These are phyloP conservation scores for Dryobotodes eremita DNA, from an alignment of 2,888 invertebrate genomes.

Conservation along the genomic window DNA sequence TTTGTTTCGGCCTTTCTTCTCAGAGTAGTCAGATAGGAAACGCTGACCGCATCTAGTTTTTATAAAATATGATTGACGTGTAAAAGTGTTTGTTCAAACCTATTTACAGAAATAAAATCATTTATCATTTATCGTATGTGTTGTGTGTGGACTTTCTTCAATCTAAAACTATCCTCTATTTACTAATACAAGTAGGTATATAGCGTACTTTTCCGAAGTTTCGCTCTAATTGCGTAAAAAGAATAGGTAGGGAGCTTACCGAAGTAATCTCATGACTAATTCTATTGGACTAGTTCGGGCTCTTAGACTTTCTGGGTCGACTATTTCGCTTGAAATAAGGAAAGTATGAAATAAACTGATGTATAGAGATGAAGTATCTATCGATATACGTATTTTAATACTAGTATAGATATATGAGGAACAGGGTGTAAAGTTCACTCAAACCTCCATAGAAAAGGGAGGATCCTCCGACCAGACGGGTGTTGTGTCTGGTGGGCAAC, in stretches of 20 bases:
- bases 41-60: too few species aligned
- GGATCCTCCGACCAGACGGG: too few species aligned
- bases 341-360: not conserved
- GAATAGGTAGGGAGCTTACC: constrained; percentile 30
- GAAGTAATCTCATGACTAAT: constrained; percentile 42
- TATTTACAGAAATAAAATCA: too few species aligned
- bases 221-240: constrained; percentile 29
- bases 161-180: not conserved
- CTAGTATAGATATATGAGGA: too few species aligned
- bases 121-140: too few species aligned
- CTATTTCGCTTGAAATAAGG: constrained; percentile 21
- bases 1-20: too few species aligned
- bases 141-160: not conserved
- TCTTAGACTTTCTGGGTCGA: constrained; percentile 23
- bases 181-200: constrained; percentile 13
- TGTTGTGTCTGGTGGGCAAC: too few species aligned
- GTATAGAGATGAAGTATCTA: not conserved
- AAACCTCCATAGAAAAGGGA: too few species aligned
- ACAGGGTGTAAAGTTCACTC: too few species aligned
- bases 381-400: not conserved
- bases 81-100: too few species aligned
- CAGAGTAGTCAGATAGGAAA: too few species aligned
- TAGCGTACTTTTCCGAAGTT: not conserved
- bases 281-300: constrained; percentile 31
- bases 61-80: too few species aligned